Percentiles rank a stretch among this genome's conserved stretches.
phyloP scores from a whole-genome alignment of 2,113 vertebrate species.

The Colius striatus region DNA sequence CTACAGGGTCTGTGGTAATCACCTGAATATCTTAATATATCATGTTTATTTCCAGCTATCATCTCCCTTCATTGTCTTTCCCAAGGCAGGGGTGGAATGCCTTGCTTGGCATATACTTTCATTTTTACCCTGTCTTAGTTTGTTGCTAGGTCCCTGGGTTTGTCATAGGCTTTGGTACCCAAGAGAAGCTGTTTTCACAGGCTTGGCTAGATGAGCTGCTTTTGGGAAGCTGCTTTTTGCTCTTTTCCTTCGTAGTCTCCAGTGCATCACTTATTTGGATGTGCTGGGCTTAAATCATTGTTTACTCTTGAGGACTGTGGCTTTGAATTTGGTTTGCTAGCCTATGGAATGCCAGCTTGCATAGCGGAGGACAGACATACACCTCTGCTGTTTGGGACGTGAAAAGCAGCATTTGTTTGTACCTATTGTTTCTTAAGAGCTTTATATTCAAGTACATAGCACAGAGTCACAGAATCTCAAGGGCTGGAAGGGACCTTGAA shows the following conservation, averaged over 20 bases:
- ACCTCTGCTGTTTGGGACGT: not conserved
- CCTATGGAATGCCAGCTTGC: not conserved
- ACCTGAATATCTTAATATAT: not conserved
- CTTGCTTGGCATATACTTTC: not conserved
- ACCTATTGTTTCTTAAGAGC: not conserved
- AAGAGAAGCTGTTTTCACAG: not conserved
- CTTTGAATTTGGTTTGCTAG: not conserved
- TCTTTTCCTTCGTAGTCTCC: not conserved
- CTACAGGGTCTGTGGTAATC: not conserved
- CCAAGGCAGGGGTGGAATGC: not conserved
- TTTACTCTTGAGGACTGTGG: not conserved
- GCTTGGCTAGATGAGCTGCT: not conserved
- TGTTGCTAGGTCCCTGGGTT: not conserved
- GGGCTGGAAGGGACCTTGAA: too few relatives aligned
- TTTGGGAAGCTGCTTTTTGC: too few relatives aligned
- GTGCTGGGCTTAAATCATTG: not conserved
- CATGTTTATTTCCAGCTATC: not conserved
- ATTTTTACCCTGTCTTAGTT: not conserved
- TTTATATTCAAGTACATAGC: not conserved
- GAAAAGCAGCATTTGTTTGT: not conserved
- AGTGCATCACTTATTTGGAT: not conserved
- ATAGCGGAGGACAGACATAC: rapidly evolving
- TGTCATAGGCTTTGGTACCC: not conserved
- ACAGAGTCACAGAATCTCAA: too few relatives aligned
- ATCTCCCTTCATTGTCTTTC: not conserved